phyloP scores from a whole-genome alignment of 2,797 vertebrate genomes.

The Lepidocolaptes lacrymiger region DNA sequence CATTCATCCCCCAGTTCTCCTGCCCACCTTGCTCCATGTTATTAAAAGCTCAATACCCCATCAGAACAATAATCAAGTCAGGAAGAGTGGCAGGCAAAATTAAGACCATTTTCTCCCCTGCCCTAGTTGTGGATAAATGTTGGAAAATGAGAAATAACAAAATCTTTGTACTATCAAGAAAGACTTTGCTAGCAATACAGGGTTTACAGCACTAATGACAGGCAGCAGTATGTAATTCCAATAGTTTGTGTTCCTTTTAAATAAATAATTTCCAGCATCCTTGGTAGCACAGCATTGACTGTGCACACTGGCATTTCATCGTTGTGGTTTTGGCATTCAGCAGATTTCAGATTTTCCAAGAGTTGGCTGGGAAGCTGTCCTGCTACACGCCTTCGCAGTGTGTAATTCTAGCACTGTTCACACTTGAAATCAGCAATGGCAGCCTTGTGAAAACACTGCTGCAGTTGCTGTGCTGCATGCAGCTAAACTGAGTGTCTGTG shows the following conservation, averaged over 20 bases:
- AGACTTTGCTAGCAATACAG: background rate
- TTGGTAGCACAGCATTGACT: background rate
- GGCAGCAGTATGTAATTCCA: background rate
- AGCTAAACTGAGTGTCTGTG: background rate
- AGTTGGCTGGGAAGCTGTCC: background rate
- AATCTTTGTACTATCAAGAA: background rate
- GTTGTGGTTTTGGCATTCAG: background rate
- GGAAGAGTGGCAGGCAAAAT: background rate
- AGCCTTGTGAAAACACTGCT: background rate
- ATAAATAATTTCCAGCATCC: background rate
- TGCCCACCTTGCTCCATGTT: background rate
- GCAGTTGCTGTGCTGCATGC: background rate
- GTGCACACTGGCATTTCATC: background rate
- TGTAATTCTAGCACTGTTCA: background rate
- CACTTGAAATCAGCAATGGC: background rate
- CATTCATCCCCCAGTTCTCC: background rate
- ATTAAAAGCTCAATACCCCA: background rate
- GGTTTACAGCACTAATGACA: background rate
- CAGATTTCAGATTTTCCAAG: constrained; percentile 15
- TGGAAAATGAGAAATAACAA: background rate
- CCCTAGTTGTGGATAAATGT: background rate
- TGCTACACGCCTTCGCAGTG: background rate
- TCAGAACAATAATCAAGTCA: background rate
- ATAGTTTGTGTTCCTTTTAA: background rate
- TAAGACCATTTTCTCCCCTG: background rate